Evolutionary conservation across 1,140 invertebrate species (phyloP).

Genomic region (Nasonia longicornis): DNA sequence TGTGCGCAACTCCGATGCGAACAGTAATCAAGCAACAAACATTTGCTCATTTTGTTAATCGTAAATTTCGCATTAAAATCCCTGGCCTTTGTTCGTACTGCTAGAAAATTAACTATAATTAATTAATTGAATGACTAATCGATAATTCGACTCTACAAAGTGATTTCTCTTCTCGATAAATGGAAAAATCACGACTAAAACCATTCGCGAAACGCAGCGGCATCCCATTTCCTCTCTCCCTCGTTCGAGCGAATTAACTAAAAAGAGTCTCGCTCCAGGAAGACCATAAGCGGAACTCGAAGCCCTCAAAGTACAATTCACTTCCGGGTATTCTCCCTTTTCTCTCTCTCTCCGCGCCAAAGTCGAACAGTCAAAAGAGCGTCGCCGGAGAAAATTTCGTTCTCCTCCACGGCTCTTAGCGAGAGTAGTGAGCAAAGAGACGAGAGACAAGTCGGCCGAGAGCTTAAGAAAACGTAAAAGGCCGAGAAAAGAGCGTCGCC

Average conservation of each 20-base stretch:
- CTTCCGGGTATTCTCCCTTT: slow-evolving; percentile 22
- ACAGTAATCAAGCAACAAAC: neutral
- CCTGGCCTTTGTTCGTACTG: too few species aligned
- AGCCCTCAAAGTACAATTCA: slow-evolving; percentile 38
- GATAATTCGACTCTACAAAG: neutral
- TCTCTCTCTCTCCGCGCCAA: neutral
- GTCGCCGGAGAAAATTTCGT: slow-evolving; percentile 20
- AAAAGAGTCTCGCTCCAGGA: neutral
- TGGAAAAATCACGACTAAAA: neutral
- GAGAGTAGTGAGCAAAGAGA: slow-evolving; percentile 3
- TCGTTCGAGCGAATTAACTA: slow-evolving; percentile 28
- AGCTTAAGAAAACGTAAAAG: slow-evolving; percentile 34
- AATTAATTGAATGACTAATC: too few species aligned
- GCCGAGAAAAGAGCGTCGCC: neutral
- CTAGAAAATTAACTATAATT: too few species aligned
- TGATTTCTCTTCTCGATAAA: neutral
- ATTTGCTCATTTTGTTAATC: neutral
- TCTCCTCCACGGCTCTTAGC: neutral
- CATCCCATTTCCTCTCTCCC: neutral
- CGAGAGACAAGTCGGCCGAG: neutral
- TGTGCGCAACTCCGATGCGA: too few species aligned
- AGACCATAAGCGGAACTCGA: slow-evolving; percentile 1
- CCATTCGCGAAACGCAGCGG: neutral
- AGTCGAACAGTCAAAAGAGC: slow-evolving; percentile 34
- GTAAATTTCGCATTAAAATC: neutral